Percentiles rank a stretch among this genome's conserved stretches.
Evolutionary conservation across 2,797 vertebrate species (phyloP).

Genomic region (Ctenopoma kingsleyae): DNA sequence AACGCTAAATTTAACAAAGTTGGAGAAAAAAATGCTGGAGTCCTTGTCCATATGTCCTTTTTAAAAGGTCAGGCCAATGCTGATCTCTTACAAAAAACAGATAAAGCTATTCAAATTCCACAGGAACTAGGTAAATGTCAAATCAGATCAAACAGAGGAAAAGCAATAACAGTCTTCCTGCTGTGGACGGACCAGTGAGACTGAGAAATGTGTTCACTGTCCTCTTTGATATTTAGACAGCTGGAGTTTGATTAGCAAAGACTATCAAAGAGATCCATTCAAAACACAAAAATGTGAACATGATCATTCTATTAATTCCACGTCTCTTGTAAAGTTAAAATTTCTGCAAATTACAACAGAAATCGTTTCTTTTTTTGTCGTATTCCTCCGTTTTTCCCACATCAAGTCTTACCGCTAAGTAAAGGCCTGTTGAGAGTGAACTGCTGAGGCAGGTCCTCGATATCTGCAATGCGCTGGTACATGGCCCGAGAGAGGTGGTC

Average conservation of each 20-base stretch:
- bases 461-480: slow-evolving; percentile 95
- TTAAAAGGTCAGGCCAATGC: slow-evolving; percentile 61
- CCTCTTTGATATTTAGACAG: slow-evolving; percentile 55
- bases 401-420: slow-evolving; percentile 90
- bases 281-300: slow-evolving; percentile 12
- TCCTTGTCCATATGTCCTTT: slow-evolving; percentile 46
- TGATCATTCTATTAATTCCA: background rate
- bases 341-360: background rate
- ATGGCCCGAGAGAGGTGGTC: slow-evolving; percentile 97
- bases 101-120: slow-evolving; percentile 67
- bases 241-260: slow-evolving; percentile 24
- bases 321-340: background rate
- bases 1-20: slow-evolving; percentile 44
- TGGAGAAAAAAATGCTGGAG: background rate
- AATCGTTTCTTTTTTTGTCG: background rate
- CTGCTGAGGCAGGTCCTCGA: slow-evolving; percentile 92
- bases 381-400: background rate
- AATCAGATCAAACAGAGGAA: slow-evolving; percentile 56
- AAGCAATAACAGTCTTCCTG: slow-evolving; percentile 44
- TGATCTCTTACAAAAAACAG: slow-evolving; percentile 48
- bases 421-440: slow-evolving; percentile 95
- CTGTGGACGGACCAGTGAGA: slow-evolving; percentile 20
- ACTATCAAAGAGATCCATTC: slow-evolving; percentile 16
- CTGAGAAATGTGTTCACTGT: slow-evolving; percentile 44
- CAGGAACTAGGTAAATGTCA: slow-evolving; percentile 73